These are phyloP conservation scores for Dunckerocampus dactyliophorus DNA, from an alignment of 2,113 vertebrate species.

Conservation along the genomic window DNA sequence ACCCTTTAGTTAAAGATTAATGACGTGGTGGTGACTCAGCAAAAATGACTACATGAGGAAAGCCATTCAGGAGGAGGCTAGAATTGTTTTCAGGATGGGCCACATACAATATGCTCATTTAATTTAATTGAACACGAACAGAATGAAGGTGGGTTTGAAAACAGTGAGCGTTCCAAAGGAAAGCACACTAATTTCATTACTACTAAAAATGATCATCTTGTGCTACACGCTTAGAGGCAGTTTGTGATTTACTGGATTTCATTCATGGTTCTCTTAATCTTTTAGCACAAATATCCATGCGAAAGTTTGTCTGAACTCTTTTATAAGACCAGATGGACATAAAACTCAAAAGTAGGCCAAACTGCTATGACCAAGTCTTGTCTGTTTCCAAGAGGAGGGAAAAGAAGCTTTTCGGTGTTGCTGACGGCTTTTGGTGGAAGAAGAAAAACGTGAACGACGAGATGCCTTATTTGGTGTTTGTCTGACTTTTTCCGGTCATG, in stretches of 20 bases:
- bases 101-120: too few relatives aligned
- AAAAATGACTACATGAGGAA: neutral
- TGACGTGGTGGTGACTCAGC: slow-evolving; percentile 57
- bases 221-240: neutral
- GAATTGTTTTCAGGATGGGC: neutral
- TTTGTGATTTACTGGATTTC: neutral
- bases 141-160: neutral
- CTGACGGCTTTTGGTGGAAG: slow-evolving; percentile 20
- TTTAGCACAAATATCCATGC: neutral
- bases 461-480: slow-evolving; percentile 56
- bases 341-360: neutral
- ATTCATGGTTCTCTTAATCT: neutral
- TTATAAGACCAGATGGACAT: neutral
- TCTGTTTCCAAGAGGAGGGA: neutral
- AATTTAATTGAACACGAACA: neutral
- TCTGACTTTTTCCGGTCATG: slow-evolving; percentile 43
- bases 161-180: neutral
- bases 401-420: too few relatives aligned
- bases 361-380: neutral
- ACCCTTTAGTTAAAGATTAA: slow-evolving; percentile 56
- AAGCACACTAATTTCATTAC: neutral
- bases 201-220: neutral
- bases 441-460: slow-evolving; percentile 25
- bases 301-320: neutral
- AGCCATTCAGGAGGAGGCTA: neutral